These are phyloP conservation scores for Neotoma lepida DNA, from an alignment of 2,113 vertebrate species.

Conservation along the genomic window DNA sequence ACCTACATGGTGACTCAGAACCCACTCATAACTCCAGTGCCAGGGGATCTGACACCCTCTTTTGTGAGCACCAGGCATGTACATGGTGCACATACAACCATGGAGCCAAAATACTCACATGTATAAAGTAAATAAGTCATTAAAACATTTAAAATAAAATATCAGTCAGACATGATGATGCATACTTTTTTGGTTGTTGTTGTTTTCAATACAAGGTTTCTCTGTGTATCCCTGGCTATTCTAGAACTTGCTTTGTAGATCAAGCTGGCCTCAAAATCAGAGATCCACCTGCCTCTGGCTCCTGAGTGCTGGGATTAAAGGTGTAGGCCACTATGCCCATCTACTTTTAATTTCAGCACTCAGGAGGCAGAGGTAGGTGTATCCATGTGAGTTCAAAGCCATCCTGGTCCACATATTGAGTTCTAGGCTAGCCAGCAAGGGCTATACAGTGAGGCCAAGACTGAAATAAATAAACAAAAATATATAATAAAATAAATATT, in stretches of 20 bases:
- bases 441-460: neutral
- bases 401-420: neutral
- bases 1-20: neutral
- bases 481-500: neutral
- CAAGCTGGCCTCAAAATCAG: no score
- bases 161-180: neutral
- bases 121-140: neutral
- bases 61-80: neutral
- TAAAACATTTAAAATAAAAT: neutral
- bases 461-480: neutral
- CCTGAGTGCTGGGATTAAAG: no score
- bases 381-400: neutral
- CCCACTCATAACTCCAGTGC: neutral
- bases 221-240: no score
- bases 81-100: neutral
- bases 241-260: no score
- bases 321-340: no score
- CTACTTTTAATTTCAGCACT: neutral
- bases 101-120: neutral
- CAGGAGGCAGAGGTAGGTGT: neutral
- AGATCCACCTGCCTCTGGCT: no score
- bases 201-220: neutral
- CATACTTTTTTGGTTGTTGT: neutral
- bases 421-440: neutral
- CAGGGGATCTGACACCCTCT: neutral